phyloP scores from a whole-genome alignment of 2,797 vertebrate genomes.

The Coluber constrictor region DNA sequence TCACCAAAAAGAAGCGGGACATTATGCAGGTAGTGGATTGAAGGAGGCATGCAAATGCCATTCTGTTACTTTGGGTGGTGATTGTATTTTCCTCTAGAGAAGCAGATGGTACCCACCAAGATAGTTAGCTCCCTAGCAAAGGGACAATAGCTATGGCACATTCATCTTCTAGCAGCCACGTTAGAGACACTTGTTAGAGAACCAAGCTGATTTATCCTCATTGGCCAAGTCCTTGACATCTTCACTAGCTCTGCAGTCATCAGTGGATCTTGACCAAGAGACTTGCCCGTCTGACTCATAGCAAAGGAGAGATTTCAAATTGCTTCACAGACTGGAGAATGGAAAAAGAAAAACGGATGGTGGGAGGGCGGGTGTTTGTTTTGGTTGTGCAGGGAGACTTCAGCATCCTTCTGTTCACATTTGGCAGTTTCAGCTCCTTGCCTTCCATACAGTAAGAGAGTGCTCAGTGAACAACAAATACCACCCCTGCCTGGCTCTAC shows the following conservation, averaged over 20 bases:
- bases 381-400: neutral
- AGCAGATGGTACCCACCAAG: neutral
- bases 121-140: neutral
- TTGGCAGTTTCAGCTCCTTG: neutral
- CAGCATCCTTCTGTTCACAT: neutral
- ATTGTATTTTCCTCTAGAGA: neutral
- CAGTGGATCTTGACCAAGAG: neutral
- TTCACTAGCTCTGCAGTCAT: neutral
- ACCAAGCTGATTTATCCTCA: neutral
- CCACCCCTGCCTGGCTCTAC: neutral
- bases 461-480: neutral
- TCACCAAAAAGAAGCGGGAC: slow-evolving; percentile 78
- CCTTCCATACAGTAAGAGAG: neutral
- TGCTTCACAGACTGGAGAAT: neutral
- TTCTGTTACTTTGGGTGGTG: neutral
- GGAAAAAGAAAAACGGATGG: neutral
- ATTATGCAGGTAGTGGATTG: slow-evolving; percentile 78
- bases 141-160: no score
- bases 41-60: neutral
- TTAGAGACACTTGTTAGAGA: neutral
- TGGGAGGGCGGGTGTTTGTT: neutral
- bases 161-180: neutral
- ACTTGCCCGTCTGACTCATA: neutral
- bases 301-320: neutral
- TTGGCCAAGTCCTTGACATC: neutral